Evolutionary conservation across 2,888 invertebrate species (phyloP).

Genomic region (Drosophila paramelanica): DNA sequence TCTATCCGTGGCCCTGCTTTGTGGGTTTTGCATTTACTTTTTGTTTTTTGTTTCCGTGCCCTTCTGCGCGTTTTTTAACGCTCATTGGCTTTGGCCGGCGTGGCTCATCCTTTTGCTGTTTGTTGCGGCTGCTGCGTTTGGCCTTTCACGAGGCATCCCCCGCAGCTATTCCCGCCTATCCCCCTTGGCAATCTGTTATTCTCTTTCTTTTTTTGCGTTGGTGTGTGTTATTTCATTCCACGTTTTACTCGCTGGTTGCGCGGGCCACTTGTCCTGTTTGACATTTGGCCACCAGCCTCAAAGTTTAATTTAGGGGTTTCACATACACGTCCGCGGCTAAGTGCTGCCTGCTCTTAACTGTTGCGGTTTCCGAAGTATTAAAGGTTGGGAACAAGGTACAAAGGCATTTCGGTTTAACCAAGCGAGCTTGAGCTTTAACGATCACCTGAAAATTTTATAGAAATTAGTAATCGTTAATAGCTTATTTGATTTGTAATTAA

Average conservation of each 20-base stretch:
- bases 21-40: slow-evolving; percentile 27
- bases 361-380: slow-evolving; percentile 20
- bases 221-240: slow-evolving; percentile 27
- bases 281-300: slow-evolving; percentile 43
- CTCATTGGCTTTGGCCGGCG: slow-evolving; percentile 65
- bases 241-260: slow-evolving; percentile 25
- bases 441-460: slow-evolving; percentile 6
- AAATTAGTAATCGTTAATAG: not conserved
- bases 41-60: slow-evolving; percentile 23
- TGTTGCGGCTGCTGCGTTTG: slow-evolving; percentile 67
- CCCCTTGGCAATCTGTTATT: slow-evolving; percentile 10
- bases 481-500: no score
- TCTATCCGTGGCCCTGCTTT: not conserved
- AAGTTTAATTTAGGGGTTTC: slow-evolving; percentile 68
- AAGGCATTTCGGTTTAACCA: not conserved
- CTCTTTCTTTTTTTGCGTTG: slow-evolving; percentile 6
- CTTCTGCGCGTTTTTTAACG: slow-evolving; percentile 63
- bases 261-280: slow-evolving; percentile 35
- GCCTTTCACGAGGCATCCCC: slow-evolving; percentile 47
- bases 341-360: slow-evolving; percentile 43
- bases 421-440: not conserved
- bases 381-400: slow-evolving; percentile 6
- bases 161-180: slow-evolving; percentile 12
- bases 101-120: slow-evolving; percentile 46
- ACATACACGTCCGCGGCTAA: slow-evolving; percentile 51